Percentiles rank a stretch among this genome's conserved stretches.
phyloP scores from a whole-genome alignment of 1,140 invertebrate species.

The Paraescarpia echinospica region DNA sequence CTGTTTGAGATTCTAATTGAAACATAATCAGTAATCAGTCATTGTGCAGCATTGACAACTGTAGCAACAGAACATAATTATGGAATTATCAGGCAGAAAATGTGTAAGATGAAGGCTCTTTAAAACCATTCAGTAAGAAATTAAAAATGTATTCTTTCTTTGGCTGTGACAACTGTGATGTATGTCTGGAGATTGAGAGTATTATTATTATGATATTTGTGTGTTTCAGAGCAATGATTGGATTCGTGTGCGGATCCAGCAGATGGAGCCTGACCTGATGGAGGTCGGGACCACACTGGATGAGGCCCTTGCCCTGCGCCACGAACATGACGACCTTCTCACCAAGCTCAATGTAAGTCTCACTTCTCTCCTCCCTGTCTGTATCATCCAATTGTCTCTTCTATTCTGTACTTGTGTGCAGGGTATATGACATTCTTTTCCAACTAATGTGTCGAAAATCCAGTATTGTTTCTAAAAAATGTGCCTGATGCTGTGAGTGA shows the following conservation, averaged over 20 bases:
- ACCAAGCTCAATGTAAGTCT: constrained; percentile 75
- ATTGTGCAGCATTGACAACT: too few species aligned
- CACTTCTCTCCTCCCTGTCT: neutral
- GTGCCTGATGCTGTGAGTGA: neutral
- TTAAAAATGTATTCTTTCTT: too few species aligned
- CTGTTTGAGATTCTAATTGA: neutral
- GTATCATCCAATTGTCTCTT: neutral
- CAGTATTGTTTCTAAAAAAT: neutral
- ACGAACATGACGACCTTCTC: constrained; percentile 81
- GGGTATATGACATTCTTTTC: neutral
- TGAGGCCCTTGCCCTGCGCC: constrained; percentile 74
- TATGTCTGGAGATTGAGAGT: too few species aligned
- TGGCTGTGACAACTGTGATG: too few species aligned
- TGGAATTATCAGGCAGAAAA: too few species aligned
- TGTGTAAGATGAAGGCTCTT: too few species aligned
- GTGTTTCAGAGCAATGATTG: constrained; percentile 77
- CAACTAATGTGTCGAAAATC: neutral
- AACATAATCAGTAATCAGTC: neutral
- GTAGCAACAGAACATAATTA: too few species aligned
- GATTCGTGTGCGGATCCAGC: constrained; percentile 81
- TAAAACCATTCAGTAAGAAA: too few species aligned
- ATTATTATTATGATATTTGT: too few species aligned
- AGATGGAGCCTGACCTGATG: constrained; percentile 81
- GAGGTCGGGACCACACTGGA: constrained; percentile 75
- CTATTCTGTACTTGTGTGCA: neutral